A percentile compares a stretch with the other conserved stretches of the same genome.
These are phyloP conservation scores for Drosophila ezoana DNA, from an alignment of 2,888 invertebrate species.

Conservation along the genomic window DNA sequence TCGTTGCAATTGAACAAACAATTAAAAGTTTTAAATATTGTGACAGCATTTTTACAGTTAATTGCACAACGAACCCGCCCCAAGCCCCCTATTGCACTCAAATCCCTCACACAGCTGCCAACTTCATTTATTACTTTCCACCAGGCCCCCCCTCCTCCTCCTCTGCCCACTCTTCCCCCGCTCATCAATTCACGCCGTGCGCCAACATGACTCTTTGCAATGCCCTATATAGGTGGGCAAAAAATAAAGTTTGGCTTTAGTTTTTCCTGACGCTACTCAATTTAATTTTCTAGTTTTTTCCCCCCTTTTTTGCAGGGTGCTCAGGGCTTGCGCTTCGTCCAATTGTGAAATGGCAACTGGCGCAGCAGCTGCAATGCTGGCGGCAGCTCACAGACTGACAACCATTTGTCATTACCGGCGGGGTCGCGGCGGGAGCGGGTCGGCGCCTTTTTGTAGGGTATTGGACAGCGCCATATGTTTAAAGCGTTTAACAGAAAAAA, in stretches of 20 bases:
- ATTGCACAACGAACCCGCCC: slow-evolving; percentile 52
- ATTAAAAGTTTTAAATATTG: slow-evolving; percentile 78
- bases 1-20: slow-evolving; percentile 68
- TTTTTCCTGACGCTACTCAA: slow-evolving; percentile 2
- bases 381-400: slow-evolving; percentile 66
- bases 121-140: slow-evolving; percentile 57
- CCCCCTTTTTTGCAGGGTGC: not conserved
- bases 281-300: slow-evolving; percentile 11
- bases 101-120: slow-evolving; percentile 11
- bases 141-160: not conserved
- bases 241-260: slow-evolving; percentile 18
- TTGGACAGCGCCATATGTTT: slow-evolving; percentile 54
- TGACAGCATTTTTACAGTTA: slow-evolving; percentile 75
- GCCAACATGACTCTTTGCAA: not conserved
- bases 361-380: slow-evolving; percentile 55
- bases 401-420: slow-evolving; percentile 70
- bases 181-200: not conserved
- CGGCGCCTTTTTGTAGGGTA: slow-evolving; percentile 4
- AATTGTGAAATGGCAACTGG: slow-evolving; percentile 51
- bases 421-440: not conserved
- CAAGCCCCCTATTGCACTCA: not conserved
- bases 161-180: not conserved
- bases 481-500: slow-evolving; percentile 46
- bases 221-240: slow-evolving; percentile 17
- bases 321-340: slow-evolving; percentile 9